Conservation (phyloP, 2,797 vertebrate genomes). For the Myripristis jacobus region DNA sequence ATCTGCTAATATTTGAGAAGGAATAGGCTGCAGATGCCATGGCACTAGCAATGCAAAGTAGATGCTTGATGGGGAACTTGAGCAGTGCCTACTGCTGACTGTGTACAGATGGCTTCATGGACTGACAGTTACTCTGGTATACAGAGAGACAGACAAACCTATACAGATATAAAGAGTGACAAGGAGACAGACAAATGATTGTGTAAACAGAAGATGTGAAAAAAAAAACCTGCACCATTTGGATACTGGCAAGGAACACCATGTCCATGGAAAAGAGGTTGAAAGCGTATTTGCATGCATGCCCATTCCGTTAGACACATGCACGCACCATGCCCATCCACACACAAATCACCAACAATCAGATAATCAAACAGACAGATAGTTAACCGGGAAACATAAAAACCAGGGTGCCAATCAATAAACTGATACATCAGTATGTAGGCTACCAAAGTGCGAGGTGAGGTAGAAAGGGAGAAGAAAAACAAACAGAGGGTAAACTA, state of each 20-base stretch:
- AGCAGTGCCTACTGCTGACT: constrained; percentile 30
- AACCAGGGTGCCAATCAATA: constrained; percentile 53
- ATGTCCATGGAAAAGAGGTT: constrained; percentile 22
- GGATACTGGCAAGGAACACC: constrained; percentile 9
- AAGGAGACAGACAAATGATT: constrained; percentile 23
- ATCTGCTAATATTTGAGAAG: constrained; percentile 12
- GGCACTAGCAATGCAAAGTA: constrained; percentile 33
- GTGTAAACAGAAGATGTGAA: background rate
- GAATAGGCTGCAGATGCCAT: constrained; percentile 4
- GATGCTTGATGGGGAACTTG: constrained; percentile 30
- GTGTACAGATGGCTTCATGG: constrained; percentile 37
- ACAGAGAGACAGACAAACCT: background rate
- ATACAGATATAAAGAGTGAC: constrained; percentile 11
- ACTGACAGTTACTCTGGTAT: constrained; percentile 25
- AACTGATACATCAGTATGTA: constrained; percentile 39
- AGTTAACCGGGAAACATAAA: constrained; percentile 48
- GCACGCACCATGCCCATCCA: constrained; percentile 28
- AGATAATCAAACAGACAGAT: constrained; percentile 62
- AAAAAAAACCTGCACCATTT: background rate
- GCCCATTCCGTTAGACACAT: constrained; percentile 23
- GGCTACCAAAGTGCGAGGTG: constrained; percentile 15
- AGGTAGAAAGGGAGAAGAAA: constrained; percentile 14
- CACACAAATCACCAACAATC: constrained; percentile 52
- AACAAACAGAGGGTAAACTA: constrained; percentile 10
- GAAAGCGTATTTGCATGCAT: constrained; percentile 36